Evolutionary conservation across 2,888 invertebrate species (phyloP), one percentile per base, ranked within the genome.

Genomic region (Hoplodrina blanda): DNA sequence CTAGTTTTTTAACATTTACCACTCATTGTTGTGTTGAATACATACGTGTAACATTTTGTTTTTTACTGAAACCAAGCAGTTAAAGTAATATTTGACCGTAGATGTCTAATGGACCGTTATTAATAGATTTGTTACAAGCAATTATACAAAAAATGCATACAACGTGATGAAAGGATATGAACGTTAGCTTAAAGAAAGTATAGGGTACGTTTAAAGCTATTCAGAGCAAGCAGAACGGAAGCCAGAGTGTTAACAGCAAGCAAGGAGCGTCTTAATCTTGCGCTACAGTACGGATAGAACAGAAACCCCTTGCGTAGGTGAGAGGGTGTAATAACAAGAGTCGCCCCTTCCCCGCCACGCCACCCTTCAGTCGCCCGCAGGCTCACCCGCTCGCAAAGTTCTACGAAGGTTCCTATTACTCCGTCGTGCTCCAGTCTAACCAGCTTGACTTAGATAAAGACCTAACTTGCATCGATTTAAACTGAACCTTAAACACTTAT

Each of bases 241-340:
- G 89, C 88, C 88, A 87, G 87, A 90, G 92, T 89, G 92, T 92
- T 93, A 92, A 94, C 91, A 92, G 91, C 90, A 90, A 92, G 91
- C 90, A 88, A 91, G 88, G 85, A 93, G 92, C 92, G 89, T 93
- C 95, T 95, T 95, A 95, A 95, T 95, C 93, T 95, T 90, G 90
- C 89, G 91, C 93, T 93, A 93, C 93, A 92, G 92, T 90, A 91
- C 87, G 87, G 90, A 90, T 94, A 87, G 87, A 92, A 90, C 88
- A 88, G 92, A 91, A 92, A 91, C 92, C 92, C 91, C 94, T 93
- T 92, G 91, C 93, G 92, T 94, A 94, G 95, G 94, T 94, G 95
- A 95, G 93, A 94, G 94, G 94, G 95, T 94, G 95, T 94, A 94
- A 94, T 95, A 95, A 95, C 94, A 95, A 92, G 93, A 92, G 91